These are phyloP conservation scores for Diorhabda sublineata DNA, from an alignment of 1,140 invertebrate species.

Conservation along the genomic window DNA sequence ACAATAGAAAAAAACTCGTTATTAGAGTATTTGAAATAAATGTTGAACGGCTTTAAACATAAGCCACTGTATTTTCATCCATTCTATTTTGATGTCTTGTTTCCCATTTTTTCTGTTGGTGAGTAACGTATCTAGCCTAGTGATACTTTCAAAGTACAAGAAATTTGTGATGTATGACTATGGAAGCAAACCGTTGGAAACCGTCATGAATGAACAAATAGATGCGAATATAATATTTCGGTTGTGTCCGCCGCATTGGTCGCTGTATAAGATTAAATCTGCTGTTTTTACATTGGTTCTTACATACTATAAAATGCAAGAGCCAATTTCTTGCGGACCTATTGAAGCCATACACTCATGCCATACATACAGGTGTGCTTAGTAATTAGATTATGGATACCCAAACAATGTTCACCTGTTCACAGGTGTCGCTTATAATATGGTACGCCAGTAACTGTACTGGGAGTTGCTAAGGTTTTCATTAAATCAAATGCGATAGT, in stretches of 20 bases:
- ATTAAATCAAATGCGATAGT: too few relatives aligned
- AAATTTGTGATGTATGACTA: constrained; percentile 4
- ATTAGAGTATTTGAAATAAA: too few relatives aligned
- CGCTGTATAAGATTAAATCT: not conserved
- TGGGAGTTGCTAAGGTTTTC: too few relatives aligned
- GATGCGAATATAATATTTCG: constrained; percentile 6
- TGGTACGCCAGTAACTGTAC: too few relatives aligned
- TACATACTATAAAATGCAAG: not conserved
- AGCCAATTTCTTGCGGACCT: not conserved
- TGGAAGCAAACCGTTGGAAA: constrained; percentile 3
- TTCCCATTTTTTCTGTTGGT: not conserved
- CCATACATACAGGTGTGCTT: not conserved
- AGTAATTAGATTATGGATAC: too few relatives aligned
- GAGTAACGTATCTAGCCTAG: not conserved
- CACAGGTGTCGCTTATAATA: too few relatives aligned
- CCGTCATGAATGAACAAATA: constrained; percentile 5
- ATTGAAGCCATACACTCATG: not conserved
- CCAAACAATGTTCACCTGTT: too few relatives aligned
- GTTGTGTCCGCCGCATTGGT: too few relatives aligned
- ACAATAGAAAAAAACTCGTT: not conserved
- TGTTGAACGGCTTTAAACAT: too few relatives aligned
- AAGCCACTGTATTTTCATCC: too few relatives aligned
- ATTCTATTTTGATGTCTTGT: not conserved
- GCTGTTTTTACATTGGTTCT: constrained; percentile 7
- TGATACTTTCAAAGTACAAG: constrained; percentile 13